Evolutionary conservation across 2,888 invertebrate genomes (phyloP), one percentile per base, ranked within the genome.

Genomic region (Diadromus collaris): DNA sequence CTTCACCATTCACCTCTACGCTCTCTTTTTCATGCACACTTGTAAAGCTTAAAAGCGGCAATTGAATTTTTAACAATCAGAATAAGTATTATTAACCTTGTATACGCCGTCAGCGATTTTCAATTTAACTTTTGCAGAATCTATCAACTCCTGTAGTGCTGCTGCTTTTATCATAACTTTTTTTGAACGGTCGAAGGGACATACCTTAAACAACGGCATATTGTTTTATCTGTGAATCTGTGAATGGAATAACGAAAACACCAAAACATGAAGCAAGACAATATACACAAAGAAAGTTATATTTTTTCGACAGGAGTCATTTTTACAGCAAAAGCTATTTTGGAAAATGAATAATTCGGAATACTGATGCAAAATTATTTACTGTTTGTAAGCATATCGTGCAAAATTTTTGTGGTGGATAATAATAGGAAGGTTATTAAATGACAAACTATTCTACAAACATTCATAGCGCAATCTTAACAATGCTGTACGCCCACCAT

Each of bases 121-220:
- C 19, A 46, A n/a, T 46, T 46, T 46, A n/a, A n/a, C 19, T 46
- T 46, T n/a, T 46, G 46, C 46, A 46, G 16, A n/a, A n/a, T 46
- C 46, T 46, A 46, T 46, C 19, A 46, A 46, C 16, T 19, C 46
- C 46, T 16, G 46, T 19, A 46, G 46, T 46, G 46, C 6, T 16
- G 16, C 46, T 46, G 46, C 46, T 46, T 19, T 19, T 21, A 51
- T 51, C 21, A 51, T 9, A 1, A 51, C 51, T 21, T 51, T 51
- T 16, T 9, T 51, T 21, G n/a, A 9, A 16, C 51, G 19, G 51
- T n/a, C 51, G 21, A 19, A 51, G 51, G 51, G n/a, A 7, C 4
- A n/a, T n/a, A 24, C 51, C n/a, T 51, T 51, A 51, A 51, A 51
- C 21, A 51, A 19, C n/a, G 24, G 51, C 51, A 51, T 51, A 19